Percentiles rank a stretch among this genome's conserved stretches.
Evolutionary conservation across 2,888 invertebrate genomes (phyloP).

Genomic region (Pherbina coryleti): DNA sequence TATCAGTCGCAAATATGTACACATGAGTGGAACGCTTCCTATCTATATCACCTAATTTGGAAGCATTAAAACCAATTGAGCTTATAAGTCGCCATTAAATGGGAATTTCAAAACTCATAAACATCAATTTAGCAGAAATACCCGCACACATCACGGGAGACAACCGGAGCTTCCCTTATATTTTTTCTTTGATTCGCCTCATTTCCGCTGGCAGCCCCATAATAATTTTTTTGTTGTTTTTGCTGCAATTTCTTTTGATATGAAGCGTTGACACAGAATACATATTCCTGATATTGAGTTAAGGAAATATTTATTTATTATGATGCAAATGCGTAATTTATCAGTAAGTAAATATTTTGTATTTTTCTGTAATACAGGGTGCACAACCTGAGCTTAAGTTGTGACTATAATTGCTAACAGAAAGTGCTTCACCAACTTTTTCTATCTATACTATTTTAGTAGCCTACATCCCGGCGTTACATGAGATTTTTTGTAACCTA

Average conservation of each 20-base stretch:
- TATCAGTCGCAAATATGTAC: conserved; percentile 21
- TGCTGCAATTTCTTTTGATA: conserved; percentile 3
- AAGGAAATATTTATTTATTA: background rate
- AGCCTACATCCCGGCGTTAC: no score
- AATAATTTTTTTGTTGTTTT: background rate
- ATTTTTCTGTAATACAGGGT: no score
- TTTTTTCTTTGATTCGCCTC: conserved; percentile 7
- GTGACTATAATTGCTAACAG: no score
- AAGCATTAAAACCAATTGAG: conserved; percentile 44
- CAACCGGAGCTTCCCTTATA: background rate
- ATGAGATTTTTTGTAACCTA: no score
- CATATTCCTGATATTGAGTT: background rate
- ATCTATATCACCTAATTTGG: conserved; percentile 41
- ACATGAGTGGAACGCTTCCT: conserved; percentile 42
- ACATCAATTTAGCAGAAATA: conserved; percentile 34
- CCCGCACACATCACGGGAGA: background rate
- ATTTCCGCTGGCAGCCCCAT: background rate
- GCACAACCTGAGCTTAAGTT: no score
- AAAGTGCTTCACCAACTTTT: no score
- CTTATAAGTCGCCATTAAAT: conserved; percentile 44
- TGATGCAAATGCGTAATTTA: no score
- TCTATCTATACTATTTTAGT: no score
- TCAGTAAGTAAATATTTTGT: no score
- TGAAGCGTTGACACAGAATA: background rate
- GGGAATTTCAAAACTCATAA: conserved; percentile 39